Evolutionary conservation across 2,797 vertebrate genomes (phyloP), one percentile per base, ranked within the genome.

Genomic region (Adelosebastes latens): DNA sequence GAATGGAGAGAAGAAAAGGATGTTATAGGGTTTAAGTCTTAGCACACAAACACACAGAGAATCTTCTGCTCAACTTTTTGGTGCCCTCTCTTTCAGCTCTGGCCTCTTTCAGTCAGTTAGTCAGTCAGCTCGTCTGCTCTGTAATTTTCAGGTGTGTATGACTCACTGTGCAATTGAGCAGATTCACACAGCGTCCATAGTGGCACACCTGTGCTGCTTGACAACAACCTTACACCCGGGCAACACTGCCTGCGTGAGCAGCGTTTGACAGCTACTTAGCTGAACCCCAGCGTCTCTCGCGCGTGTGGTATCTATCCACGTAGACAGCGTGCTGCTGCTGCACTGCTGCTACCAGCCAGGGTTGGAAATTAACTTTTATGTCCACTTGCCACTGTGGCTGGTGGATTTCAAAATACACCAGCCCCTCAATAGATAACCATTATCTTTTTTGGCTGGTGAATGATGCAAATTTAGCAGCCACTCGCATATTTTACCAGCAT

Each of bases 71-170:
- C 20, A 74, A 60, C 39, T 58, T 59, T 22, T 66, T 11, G 20
- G n/a, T 68, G 29, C 16, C 46, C 72, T 68, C 34, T 58, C 11
- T 53, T 81, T 77, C 24, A 25, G 18, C 66, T 11, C 5, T 25
- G 9, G 75, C 60, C 61, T 59, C 58, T 68, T 27, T 79, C 61
- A 39, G 59, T 46, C 75, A 65, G 79, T 78, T 52, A 75, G 67
- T 84, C 71, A 71, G 80, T 65, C 64, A 58, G 34, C 56, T 66
- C 7, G 58, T 83, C 77, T 83, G 69, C 60, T 67, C 75, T 76
- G 75, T 89, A 71, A 92, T 87, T 75, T 85, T 84, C 84, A 89
- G 86, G 81, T 88, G 87, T 63, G 75, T 77, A 24, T 93, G 89
- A 85, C 67, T 94, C 90, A 90, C 22, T 58, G 77, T 62, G 59